Evolutionary conservation across 2,113 vertebrate genomes (phyloP).

Genomic region (Rhineura floridana): DNA sequence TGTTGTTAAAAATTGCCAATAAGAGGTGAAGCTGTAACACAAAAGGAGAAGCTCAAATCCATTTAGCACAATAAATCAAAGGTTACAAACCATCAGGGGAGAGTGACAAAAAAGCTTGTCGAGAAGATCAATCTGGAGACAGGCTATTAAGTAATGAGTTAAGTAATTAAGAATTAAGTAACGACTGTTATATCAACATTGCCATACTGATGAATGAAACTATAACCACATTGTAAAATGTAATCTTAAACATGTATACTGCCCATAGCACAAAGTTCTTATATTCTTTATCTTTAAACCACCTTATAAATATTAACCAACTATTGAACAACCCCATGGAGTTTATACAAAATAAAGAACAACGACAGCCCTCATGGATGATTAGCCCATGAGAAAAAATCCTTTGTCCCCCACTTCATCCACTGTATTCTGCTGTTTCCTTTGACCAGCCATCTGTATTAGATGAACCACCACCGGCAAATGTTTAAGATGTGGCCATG

Average conservation of each 20-base stretch:
- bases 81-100: constrained; percentile 35
- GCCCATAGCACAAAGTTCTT: background rate
- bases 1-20: constrained; percentile 10
- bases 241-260: background rate
- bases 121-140: constrained; percentile 26
- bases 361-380: background rate
- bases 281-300: background rate
- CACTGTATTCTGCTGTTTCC: background rate
- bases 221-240: background rate
- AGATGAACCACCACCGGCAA: fast-evolving
- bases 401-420: background rate
- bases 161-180: constrained; percentile 30
- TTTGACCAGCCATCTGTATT: background rate
- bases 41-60: constrained; percentile 27
- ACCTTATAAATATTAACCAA: background rate
- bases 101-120: constrained; percentile 24
- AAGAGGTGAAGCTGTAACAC: constrained; percentile 2
- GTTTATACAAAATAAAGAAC: background rate
- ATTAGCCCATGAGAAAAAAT: background rate
- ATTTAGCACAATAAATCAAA: constrained; percentile 26
- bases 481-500: too few species aligned
- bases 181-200: constrained; percentile 21
- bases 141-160: constrained; percentile 31
- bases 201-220: constrained; percentile 1
- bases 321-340: background rate